Evolutionary conservation across 2,113 vertebrate genomes (phyloP).

Genomic region (Neolamprologus cancellatus): DNA sequence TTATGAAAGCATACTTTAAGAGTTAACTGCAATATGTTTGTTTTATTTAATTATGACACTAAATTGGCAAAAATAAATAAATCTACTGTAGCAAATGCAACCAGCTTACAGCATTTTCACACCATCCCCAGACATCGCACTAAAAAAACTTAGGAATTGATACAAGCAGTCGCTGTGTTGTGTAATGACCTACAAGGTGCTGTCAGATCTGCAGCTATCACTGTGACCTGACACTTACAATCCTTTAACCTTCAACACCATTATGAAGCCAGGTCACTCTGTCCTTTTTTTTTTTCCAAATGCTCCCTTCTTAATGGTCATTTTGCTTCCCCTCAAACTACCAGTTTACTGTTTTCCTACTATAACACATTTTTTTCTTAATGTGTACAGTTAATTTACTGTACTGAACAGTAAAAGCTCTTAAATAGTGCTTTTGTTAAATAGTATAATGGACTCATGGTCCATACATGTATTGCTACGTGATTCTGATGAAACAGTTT

Average conservation of each 20-base stretch:
- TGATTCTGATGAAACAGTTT: background rate
- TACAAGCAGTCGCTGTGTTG: background rate
- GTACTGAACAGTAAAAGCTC: background rate
- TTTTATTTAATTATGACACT: background rate
- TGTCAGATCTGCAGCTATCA: background rate
- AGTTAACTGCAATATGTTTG: background rate
- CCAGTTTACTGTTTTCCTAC: background rate
- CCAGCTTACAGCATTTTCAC: background rate
- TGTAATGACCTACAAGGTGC: background rate
- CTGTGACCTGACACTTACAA: background rate
- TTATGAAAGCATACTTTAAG: background rate
- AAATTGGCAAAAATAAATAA: background rate
- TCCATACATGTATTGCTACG: background rate
- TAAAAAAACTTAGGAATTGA: background rate
- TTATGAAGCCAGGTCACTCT: background rate
- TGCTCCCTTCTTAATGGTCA: background rate
- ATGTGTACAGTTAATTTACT: background rate
- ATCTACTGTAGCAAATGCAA: background rate
- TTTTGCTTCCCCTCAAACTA: background rate
- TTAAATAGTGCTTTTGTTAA: background rate
- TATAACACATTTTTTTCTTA: background rate
- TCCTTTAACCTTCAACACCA: background rate
- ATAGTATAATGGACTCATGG: background rate
- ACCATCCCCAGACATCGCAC: background rate
- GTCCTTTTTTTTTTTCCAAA: background rate